A percentile compares a stretch with the other conserved stretches of the same genome.
Conservation (phyloP, 2,888 invertebrate genomes). For the Phortica okadai region DNA sequence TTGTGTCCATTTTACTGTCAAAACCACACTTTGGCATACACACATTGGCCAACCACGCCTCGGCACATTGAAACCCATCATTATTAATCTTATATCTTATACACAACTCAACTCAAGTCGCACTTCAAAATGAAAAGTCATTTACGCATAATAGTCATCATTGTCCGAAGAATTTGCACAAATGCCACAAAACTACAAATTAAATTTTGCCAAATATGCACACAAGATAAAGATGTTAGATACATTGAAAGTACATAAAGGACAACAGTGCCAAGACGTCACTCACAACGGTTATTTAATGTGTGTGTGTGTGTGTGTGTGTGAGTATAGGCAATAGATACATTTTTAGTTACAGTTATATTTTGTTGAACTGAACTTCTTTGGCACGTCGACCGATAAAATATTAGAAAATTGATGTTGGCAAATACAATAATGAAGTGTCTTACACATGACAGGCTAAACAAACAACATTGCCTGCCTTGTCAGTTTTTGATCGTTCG, state of each 20-base stretch:
- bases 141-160: background rate
- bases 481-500: conserved; percentile 10
- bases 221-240: background rate
- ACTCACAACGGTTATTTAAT: background rate
- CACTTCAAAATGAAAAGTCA: conserved; percentile 5
- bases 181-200: conserved; percentile 14
- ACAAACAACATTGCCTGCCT: conserved; percentile 43
- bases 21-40: background rate
- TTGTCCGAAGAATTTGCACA: background rate
- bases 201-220: background rate
- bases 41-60: background rate
- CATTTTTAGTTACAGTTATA: background rate
- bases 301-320: background rate
- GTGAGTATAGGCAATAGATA: background rate
- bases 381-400: background rate
- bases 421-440: conserved; percentile 59
- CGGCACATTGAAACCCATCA: background rate
- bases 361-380: no score
- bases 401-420: conserved; percentile 39
- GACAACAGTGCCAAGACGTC: background rate
- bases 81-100: background rate
- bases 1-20: background rate
- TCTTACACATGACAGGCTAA: conserved; percentile 54
- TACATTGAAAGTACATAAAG: background rate
- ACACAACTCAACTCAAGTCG: background rate